Evolutionary conservation across 2,797 vertebrate species (phyloP).

Genomic region (Podargus strigoides): DNA sequence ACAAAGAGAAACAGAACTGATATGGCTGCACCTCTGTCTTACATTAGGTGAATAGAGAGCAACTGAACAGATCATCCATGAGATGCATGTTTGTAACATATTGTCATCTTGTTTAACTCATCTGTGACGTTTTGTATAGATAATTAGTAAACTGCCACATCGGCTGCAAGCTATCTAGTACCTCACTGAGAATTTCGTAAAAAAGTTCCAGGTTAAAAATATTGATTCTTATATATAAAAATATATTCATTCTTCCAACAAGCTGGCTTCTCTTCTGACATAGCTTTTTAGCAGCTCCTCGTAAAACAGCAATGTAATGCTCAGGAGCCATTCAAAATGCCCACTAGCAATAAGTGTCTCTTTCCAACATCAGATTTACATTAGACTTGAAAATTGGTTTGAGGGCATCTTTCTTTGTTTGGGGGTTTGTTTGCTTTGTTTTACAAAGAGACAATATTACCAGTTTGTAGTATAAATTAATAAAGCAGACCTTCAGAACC

Average conservation of each 20-base stretch:
- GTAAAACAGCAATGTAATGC: background rate
- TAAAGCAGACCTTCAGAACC: background rate
- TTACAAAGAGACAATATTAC: background rate
- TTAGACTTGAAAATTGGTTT: background rate
- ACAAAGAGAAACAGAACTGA: background rate
- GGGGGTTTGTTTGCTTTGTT: background rate
- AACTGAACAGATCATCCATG: background rate
- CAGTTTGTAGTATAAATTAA: background rate
- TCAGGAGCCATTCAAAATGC: background rate
- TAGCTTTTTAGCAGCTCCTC: background rate
- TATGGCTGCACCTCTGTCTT: background rate
- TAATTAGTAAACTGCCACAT: background rate
- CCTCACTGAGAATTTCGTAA: background rate
- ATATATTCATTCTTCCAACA: background rate
- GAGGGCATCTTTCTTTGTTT: background rate
- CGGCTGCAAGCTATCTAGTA: background rate
- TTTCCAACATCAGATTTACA: background rate
- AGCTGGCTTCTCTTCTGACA: background rate
- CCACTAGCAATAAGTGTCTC: background rate
- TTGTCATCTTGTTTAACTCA: background rate
- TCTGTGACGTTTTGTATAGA: background rate
- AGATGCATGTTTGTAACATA: background rate
- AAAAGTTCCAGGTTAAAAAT: background rate
- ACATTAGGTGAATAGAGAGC: background rate
- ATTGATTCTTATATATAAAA: background rate